Percentiles rank a stretch among this genome's conserved stretches.
Conservation (phyloP, 2,888 invertebrate genomes). For the Pammene fasciana region DNA sequence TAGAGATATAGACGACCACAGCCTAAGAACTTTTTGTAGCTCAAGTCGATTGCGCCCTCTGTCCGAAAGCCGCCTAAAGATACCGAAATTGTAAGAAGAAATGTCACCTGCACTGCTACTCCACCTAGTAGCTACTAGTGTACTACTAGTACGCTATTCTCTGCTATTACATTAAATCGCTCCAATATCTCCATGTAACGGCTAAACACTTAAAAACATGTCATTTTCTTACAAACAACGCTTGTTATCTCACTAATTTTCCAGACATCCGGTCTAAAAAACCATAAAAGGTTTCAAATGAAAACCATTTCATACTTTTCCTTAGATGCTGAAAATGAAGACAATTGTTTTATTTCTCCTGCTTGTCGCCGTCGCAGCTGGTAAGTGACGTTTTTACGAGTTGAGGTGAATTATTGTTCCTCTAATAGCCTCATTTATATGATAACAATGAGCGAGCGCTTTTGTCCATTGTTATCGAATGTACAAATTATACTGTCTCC, state of each 20-base stretch:
- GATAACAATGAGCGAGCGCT: constrained; percentile 18
- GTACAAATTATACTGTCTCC: constrained; percentile 2
- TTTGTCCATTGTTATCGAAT: background rate
- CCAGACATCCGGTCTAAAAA: constrained; percentile 30
- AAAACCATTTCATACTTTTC: constrained; percentile 22
- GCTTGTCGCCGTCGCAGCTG: constrained; percentile 27
- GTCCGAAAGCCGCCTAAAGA: no score
- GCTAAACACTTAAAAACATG: background rate
- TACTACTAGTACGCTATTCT: no score
- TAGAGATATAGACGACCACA: no score
- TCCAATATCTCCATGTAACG: no score
- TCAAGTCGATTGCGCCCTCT: no score
- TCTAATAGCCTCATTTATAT: constrained; percentile 35
- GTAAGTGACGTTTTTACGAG: constrained; percentile 41
- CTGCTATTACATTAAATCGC: background rate
- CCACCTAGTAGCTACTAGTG: no score
- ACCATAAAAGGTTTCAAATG: constrained; percentile 34
- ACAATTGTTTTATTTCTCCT: constrained; percentile 38
- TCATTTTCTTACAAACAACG: constrained; percentile 29
- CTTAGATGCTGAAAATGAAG: constrained; percentile 32
- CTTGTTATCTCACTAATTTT: constrained; percentile 33
- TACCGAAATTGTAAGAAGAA: no score
- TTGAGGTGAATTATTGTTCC: constrained; percentile 28
- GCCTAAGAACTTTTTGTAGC: no score
- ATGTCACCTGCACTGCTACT: no score